Evolutionary conservation across 2,113 vertebrate genomes (phyloP), one percentile per base, ranked within the genome.

Genomic region (Cercopithecus mona): DNA sequence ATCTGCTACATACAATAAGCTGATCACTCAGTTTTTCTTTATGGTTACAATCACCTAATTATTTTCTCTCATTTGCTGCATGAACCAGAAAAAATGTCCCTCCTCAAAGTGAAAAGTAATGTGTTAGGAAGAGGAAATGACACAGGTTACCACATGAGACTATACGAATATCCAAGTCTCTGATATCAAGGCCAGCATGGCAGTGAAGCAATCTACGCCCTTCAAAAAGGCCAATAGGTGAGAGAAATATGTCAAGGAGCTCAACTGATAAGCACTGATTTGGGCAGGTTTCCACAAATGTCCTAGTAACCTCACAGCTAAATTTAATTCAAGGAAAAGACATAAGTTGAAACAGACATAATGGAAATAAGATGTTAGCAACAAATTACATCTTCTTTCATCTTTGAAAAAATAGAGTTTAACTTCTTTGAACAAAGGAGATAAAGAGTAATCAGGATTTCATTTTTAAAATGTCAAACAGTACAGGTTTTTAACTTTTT

Each of bases 111-210:
- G 76, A 57, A 88, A 68, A 90, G 75, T 70, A 93, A 96, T 25
- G 17, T 50, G 52, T 40, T 59, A 72, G 75, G 35, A 55, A 94
- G n/a, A 95, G 91, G 88, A 97, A 95, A 97, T 94, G 90, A 90
- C 94, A 95, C 61, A 93, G 70, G 78, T 91, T 50, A 68, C 72
- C 94, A 94, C 93, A 94, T 48, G 93, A 96, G 88, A 88, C 30
- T 20, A n/a, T 13, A 57, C 57, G 14, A 76, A 95, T 94, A 97
- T 96, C 94, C 96, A 97, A 96, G 92, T 59, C 87, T 50, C 80
- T 18, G 6, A 35, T 52, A 43, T 18, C 35, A 38, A 94, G 94
- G 52, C 68, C 96, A 81, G 81, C 35, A 59, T 18, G 82, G 80
- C 91, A 89, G 50, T 20, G 79, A 95, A 82, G 94, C 85, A 61